phyloP scores from a whole-genome alignment of 2,888 invertebrate species.

The Meliscaeva auricollis region DNA sequence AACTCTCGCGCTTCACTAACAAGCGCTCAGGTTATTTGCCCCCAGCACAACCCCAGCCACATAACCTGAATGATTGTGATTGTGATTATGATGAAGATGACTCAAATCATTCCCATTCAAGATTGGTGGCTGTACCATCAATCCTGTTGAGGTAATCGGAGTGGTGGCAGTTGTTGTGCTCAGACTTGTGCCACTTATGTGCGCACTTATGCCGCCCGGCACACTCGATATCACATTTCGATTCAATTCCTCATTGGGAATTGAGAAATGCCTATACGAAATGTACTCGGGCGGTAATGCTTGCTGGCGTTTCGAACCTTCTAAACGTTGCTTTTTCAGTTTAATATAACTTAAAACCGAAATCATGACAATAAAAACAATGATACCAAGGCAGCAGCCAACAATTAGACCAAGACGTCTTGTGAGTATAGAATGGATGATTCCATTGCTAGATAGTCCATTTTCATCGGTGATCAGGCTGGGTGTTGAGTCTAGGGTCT shows the following conservation, averaged over 20 bases:
- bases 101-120: slow-evolving; percentile 69
- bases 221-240: slow-evolving; percentile 81
- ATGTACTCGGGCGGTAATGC: slow-evolving; percentile 91
- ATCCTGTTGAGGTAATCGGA: slow-evolving; percentile 64
- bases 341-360: slow-evolving; percentile 94
- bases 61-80: slow-evolving; percentile 81
- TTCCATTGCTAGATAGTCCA: slow-evolving; percentile 87
- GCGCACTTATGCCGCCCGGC: slow-evolving; percentile 83
- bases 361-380: slow-evolving; percentile 93
- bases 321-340: slow-evolving; percentile 91
- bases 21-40: slow-evolving; percentile 83
- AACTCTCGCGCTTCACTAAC: slow-evolving; percentile 79
- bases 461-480: slow-evolving; percentile 86
- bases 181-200: slow-evolving; percentile 83
- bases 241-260: slow-evolving; percentile 87
- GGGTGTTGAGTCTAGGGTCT: slow-evolving; percentile 90
- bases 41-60: slow-evolving; percentile 83
- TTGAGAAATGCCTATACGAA: slow-evolving; percentile 90
- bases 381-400: slow-evolving; percentile 93
- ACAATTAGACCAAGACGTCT: slow-evolving; percentile 93
- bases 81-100: slow-evolving; percentile 77
- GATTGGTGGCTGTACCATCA: slow-evolving; percentile 55
- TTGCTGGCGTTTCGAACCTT: slow-evolving; percentile 89
- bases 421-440: slow-evolving; percentile 91
- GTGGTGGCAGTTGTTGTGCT: slow-evolving; percentile 81